Conservation (phyloP, 53 echinoderm and acorn worm genomes). For the Mesocentrotus franciscanus region DNA sequence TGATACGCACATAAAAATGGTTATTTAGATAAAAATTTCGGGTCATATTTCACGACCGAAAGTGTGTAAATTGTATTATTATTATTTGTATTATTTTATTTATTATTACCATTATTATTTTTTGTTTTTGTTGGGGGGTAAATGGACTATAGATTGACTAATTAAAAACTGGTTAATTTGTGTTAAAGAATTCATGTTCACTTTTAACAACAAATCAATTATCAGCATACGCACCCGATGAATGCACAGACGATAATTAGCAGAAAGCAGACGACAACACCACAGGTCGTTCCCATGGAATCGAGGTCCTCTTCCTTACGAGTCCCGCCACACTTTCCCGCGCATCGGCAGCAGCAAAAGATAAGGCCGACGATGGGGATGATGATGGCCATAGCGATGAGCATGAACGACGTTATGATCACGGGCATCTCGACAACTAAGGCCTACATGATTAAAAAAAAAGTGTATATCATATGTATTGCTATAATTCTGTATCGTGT, state of each 20-base stretch:
- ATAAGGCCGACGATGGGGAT: slow-evolving; percentile 57
- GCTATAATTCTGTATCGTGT: too few relatives aligned
- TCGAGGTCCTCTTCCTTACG: slow-evolving; percentile 66
- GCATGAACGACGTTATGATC: slow-evolving; percentile 52
- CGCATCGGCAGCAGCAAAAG: slow-evolving; percentile 70
- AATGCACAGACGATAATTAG: slow-evolving; percentile 33
- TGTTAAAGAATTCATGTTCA: too few relatives aligned
- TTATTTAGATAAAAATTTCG: too few relatives aligned
- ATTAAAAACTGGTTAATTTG: too few relatives aligned
- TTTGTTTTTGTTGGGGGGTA: not conserved
- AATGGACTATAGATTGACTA: not conserved
- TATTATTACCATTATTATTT: too few relatives aligned
- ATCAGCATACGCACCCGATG: slow-evolving; percentile 22
- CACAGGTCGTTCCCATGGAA: not conserved
- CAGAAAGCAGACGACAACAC: not conserved
- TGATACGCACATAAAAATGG: too few relatives aligned
- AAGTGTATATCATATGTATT: not conserved
- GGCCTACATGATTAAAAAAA: not conserved
- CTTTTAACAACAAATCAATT: too few relatives aligned
- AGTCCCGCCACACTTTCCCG: slow-evolving; percentile 71
- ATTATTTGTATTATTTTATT: too few relatives aligned
- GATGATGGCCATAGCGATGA: slow-evolving; percentile 58
- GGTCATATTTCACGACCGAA: too few relatives aligned
- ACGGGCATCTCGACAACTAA: slow-evolving; percentile 59
- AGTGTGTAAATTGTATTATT: too few relatives aligned